These are phyloP conservation scores for Callaeas wilsoni DNA, from an alignment of 2,113 vertebrate genomes.

Conservation along the genomic window DNA sequence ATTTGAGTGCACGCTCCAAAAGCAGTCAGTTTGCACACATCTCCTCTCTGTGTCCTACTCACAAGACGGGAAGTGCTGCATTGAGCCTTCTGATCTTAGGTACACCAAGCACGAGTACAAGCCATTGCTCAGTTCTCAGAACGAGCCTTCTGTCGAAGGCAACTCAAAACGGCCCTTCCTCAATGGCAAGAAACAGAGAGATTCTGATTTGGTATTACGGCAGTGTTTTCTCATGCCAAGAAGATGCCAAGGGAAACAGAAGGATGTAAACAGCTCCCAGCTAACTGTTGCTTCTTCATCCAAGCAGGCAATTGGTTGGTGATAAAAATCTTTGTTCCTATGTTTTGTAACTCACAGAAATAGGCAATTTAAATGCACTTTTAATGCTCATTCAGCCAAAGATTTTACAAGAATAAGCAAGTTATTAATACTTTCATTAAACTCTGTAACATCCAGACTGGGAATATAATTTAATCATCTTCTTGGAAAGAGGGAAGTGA, in stretches of 20 bases:
- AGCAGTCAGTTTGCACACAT: background rate
- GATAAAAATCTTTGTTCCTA: background rate
- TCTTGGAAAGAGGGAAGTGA: background rate
- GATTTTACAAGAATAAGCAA: background rate
- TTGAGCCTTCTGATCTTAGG: background rate
- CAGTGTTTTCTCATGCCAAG: background rate
- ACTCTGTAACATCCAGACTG: background rate
- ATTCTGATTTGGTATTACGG: background rate
- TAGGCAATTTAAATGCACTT: background rate
- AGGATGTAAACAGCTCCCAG: background rate
- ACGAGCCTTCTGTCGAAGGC: background rate
- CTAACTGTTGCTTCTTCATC: background rate
- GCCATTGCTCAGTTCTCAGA: background rate
- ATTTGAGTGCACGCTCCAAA: background rate
- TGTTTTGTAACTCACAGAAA: background rate
- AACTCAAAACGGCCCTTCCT: background rate
- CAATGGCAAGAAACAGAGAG: background rate
- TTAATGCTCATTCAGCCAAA: background rate
- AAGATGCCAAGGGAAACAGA: background rate
- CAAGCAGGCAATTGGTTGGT: background rate
- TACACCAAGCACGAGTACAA: background rate
- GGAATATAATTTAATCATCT: background rate
- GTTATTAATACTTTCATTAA: background rate
- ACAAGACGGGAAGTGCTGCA: background rate
- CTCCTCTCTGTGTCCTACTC: background rate